Conservation (phyloP, 2,113 vertebrate species). For the Phainopepla nitens region DNA sequence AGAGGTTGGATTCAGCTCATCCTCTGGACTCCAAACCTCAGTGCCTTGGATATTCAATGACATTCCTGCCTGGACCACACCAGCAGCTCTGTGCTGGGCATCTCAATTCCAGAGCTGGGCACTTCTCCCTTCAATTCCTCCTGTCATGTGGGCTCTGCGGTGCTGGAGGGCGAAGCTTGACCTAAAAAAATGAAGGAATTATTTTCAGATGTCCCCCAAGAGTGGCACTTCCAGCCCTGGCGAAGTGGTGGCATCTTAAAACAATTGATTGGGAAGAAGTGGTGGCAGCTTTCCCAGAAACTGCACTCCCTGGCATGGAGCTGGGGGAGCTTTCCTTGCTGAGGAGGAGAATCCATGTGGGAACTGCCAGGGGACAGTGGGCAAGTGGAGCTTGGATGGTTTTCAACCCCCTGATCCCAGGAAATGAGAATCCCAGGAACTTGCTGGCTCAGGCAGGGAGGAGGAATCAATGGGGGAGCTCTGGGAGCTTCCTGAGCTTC, state of each 20-base stretch:
- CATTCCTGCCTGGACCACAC: conserved; percentile 56
- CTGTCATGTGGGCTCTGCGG: conserved; percentile 8
- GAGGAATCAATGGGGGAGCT: background rate
- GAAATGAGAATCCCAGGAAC: background rate
- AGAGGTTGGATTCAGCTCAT: conserved; percentile 10
- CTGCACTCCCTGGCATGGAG: conserved; percentile 19
- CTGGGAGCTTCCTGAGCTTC: background rate
- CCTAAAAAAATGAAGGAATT: conserved; percentile 51
- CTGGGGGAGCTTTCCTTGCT: conserved; percentile 12
- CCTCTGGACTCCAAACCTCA: background rate
- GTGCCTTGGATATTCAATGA: background rate
- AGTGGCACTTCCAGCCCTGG: conserved; percentile 40
- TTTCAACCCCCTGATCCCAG: background rate
- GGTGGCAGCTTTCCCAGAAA: conserved; percentile 58
- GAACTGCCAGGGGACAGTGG: background rate
- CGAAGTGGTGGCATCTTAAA: conserved; percentile 28
- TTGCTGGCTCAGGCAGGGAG: background rate
- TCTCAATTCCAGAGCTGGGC: background rate
- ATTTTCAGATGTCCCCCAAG: conserved; percentile 49
- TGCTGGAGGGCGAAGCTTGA: conserved; percentile 49
- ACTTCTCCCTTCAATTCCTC: background rate
- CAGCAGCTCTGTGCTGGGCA: conserved; percentile 3
- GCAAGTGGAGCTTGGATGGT: background rate
- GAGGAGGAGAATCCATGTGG: background rate
- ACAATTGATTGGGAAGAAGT: conserved; percentile 41